Percentiles rank a stretch among this genome's conserved stretches.
phyloP scores from a whole-genome alignment of 2,797 vertebrate species.

The Echeneis naucrates region DNA sequence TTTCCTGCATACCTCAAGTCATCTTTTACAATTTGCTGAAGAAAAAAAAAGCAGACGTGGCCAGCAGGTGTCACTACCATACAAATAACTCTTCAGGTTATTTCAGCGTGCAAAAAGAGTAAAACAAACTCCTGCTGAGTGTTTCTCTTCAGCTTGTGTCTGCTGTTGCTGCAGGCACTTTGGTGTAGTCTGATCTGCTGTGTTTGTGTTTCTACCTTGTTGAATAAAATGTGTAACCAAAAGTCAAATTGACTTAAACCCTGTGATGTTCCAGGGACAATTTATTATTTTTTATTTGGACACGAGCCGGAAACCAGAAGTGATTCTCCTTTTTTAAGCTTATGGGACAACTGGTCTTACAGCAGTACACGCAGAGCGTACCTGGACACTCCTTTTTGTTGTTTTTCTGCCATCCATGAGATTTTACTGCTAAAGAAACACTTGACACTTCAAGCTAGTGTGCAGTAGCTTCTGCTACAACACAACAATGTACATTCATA shows the following conservation, averaged over 20 bases:
- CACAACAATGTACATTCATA: constrained; percentile 35
- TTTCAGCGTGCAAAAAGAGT: neutral
- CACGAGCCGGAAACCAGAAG: neutral
- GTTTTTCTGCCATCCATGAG: neutral
- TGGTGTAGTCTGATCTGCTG: neutral
- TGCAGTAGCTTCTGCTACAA: constrained; percentile 14
- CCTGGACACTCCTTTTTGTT: neutral
- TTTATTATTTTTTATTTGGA: constrained; percentile 2
- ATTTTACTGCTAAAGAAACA: constrained; percentile 27
- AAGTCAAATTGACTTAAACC: neutral
- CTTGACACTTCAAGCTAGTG: constrained; percentile 8
- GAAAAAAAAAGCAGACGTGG: constrained; percentile 7
- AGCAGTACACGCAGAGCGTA: constrained; percentile 5
- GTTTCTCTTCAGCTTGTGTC: constrained; percentile 17
- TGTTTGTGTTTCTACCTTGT: neutral
- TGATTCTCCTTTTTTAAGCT: constrained; percentile 3
- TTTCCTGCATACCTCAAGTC: neutral
- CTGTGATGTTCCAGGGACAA: neutral
- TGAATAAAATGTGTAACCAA: constrained; percentile 21
- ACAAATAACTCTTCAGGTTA: constrained; percentile 7
- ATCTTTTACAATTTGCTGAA: neutral
- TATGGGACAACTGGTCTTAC: neutral
- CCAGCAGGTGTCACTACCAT: constrained; percentile 71
- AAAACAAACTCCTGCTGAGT: neutral
- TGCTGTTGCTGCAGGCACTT: constrained; percentile 12